phyloP scores from a whole-genome alignment of 2,113 vertebrate species.

The Melanotaenia duboulayi region DNA sequence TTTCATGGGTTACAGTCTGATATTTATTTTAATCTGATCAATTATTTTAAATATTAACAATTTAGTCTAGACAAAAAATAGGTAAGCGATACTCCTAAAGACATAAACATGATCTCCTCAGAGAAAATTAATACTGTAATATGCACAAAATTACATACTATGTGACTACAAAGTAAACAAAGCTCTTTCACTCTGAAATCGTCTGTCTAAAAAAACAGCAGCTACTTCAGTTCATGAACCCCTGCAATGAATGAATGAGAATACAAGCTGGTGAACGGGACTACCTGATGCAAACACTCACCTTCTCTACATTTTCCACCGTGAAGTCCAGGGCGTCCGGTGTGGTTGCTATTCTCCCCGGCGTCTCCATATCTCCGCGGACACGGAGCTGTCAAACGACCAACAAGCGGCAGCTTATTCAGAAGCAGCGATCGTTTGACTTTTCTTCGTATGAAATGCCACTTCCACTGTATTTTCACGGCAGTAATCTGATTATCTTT shows the following conservation, averaged over 20 bases:
- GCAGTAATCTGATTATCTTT: not conserved
- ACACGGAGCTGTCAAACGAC: constrained; percentile 77
- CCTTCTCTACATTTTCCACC: constrained; percentile 98
- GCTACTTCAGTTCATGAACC: not conserved
- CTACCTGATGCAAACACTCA: constrained; percentile 60
- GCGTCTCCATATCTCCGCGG: constrained; percentile 77
- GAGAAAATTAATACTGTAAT: not conserved
- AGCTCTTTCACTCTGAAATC: not conserved
- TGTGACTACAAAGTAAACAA: not conserved
- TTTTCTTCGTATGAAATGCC: not conserved
- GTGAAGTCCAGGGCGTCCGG: constrained; percentile 90
- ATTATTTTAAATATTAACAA: not conserved
- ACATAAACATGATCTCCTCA: not conserved
- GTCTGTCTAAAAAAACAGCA: not conserved
- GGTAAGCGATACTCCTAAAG: not conserved
- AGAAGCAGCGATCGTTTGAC: constrained; percentile 23
- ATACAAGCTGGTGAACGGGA: not conserved
- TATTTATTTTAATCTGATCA: not conserved
- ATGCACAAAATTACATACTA: not conserved
- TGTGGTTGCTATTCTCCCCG: constrained; percentile 77
- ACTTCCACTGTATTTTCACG: not conserved
- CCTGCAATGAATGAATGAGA: not conserved
- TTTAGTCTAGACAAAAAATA: not conserved
- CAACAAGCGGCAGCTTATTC: constrained; percentile 52
- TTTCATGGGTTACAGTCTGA: not conserved